Base-by-base conservation (phyloP, 1,140 invertebrate genomes). In the Brachionus paranguensis region DNA sequence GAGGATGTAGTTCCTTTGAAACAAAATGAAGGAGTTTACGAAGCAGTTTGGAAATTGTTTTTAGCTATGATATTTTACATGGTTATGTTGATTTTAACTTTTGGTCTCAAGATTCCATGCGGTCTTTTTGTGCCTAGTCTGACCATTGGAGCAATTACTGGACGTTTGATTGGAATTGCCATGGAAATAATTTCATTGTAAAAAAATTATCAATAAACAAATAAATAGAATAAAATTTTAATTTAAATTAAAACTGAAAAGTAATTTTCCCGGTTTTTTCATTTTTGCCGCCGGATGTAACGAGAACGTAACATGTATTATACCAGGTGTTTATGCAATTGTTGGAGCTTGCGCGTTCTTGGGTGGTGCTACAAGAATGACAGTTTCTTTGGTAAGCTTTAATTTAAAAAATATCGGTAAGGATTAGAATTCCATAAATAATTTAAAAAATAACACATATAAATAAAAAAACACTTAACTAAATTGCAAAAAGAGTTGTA, bases 341-440 rank as follows among this genome's bases (percentile, higher is more conserved):
- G 96, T 99, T 14, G 98, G 98, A 0, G 97, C 98, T 10, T 97
- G 97, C 4, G 97, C 97, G 1, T 95, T 96, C n/a, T 91, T 99
- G 0, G 97, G 97, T 1, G 98, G 98, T 6, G 96, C 99, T n/a
- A 99, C 98, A 0, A 91, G 96, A 86, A 99, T 99, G 96, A 99
- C 97, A 84, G 93, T 99, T 6, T 99, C 96, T 0, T 89, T 99
- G 83, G 97, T 99, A 78, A 97, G 99, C 37, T 99, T 99, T 74
- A 99, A 99, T 97, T 99, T 99, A 90, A 97, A 99, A 90, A 89
- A 45, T 11, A 0, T 99, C n/a, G 0, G 29, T 0, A 33, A 60
- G 29, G 5, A 5, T 5, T 55, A 3, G 33, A 37, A 37, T 37
- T 37, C 33, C 0, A 37, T 4, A 37, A 37, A 37, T 37, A 0